Evolutionary conservation across 2,888 invertebrate species (phyloP).

Genomic region (Schizaphis graminum): DNA sequence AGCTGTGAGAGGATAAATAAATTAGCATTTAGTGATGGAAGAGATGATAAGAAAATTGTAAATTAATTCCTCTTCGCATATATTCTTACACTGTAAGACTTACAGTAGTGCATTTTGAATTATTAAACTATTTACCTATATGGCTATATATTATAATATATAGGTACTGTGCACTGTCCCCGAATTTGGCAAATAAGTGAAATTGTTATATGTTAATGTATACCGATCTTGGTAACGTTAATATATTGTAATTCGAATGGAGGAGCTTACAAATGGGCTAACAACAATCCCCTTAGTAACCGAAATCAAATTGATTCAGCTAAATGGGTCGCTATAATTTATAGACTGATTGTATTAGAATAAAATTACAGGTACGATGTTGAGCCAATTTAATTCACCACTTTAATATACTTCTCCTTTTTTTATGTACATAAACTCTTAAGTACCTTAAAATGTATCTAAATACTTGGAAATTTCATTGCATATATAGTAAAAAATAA

Average conservation of each 20-base stretch:
- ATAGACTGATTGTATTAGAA: constrained; percentile 3
- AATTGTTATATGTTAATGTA: constrained; percentile 14
- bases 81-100: too few relatives aligned
- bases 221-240: not conserved
- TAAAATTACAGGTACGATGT: not conserved
- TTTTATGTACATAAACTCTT: not conserved
- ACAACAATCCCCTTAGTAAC: constrained; percentile 42
- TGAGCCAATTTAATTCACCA: not conserved
- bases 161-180: not conserved
- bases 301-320: constrained; percentile 43
- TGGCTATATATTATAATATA: not conserved
- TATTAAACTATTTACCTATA: not conserved
- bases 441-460: not conserved
- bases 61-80: not conserved
- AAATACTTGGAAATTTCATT: not conserved
- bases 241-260: constrained; percentile 14
- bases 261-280: not conserved
- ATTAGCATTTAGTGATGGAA: not conserved
- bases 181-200: not conserved
- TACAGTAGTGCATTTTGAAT: not conserved
- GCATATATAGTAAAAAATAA: not conserved
- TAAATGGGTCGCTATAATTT: not conserved
- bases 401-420: not conserved
- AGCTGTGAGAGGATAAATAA: not conserved
- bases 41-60: not conserved